Conservation (phyloP, 2,888 invertebrate genomes). For the Eupithecia abbreviata region DNA sequence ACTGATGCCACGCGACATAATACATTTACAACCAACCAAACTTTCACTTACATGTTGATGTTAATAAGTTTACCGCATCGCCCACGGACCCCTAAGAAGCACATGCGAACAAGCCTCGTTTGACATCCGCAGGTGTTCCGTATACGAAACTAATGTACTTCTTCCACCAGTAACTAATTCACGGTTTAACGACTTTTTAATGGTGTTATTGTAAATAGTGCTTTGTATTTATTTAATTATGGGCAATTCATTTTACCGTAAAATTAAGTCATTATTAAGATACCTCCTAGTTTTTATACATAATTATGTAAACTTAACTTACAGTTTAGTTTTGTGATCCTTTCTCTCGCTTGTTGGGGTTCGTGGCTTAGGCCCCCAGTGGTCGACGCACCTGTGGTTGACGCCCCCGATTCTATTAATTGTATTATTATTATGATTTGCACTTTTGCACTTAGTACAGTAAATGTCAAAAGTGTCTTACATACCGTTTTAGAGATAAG, state of each 20-base stretch:
- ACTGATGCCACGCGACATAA: background rate
- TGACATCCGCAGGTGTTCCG: constrained; percentile 54
- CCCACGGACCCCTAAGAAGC: constrained; percentile 19
- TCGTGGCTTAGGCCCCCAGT: too few species aligned
- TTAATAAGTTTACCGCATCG: background rate
- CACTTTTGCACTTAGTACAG: too few species aligned
- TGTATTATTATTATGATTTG: too few species aligned
- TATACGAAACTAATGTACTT: constrained; percentile 54
- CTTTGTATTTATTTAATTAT: constrained; percentile 31
- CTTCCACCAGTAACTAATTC: constrained; percentile 62
- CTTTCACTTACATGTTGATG: background rate
- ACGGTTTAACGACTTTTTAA: constrained; percentile 62
- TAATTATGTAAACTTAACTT: too few species aligned
- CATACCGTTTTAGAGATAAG: too few species aligned
- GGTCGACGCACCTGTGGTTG: too few species aligned
- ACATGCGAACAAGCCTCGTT: constrained; percentile 23
- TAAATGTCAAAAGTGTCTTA: too few species aligned
- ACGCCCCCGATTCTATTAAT: too few species aligned
- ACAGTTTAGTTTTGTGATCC: background rate
- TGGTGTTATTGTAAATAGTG: constrained; percentile 54
- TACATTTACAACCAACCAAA: background rate
- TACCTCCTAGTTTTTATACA: background rate
- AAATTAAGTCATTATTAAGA: constrained; percentile 22
- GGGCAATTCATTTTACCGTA: constrained; percentile 21
- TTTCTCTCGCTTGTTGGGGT: background rate